A percentile compares a stretch with the other conserved stretches of the same genome.
phyloP scores from a whole-genome alignment of 2,113 vertebrate genomes.

The Clupea harengus region DNA sequence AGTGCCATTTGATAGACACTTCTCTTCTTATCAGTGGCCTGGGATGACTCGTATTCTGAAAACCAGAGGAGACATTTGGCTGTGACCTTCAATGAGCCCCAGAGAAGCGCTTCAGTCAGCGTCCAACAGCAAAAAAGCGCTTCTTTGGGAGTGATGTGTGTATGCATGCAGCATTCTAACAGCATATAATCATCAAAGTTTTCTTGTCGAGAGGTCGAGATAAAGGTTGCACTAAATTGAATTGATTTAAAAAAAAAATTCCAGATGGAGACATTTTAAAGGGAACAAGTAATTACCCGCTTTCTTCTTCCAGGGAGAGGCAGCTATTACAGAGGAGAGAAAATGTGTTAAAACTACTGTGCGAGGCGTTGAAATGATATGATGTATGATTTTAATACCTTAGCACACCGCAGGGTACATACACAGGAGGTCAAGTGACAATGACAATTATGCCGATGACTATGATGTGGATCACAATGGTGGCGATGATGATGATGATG shows the following conservation, averaged over 20 bases:
- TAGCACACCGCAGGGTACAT: conserved; percentile 59
- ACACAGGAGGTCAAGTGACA: conserved; percentile 39
- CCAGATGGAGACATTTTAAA: conserved; percentile 6
- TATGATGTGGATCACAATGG: conserved; percentile 50
- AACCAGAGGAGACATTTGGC: conserved; percentile 11
- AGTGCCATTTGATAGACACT: conserved; percentile 94
- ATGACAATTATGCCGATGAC: conserved; percentile 47
- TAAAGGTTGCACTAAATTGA: conserved; percentile 37
- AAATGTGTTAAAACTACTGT: not conserved
- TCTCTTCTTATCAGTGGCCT: conserved; percentile 86
- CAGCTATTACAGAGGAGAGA: conserved; percentile 56
- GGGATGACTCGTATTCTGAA: conserved; percentile 82
- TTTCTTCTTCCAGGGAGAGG: conserved; percentile 91
- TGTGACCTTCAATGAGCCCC: not conserved
- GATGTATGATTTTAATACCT: conserved; percentile 30
- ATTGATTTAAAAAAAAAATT: no score
- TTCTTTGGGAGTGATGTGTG: not conserved
- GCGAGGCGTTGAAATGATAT: not conserved
- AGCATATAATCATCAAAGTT: conserved; percentile 15
- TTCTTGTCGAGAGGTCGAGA: conserved; percentile 52
- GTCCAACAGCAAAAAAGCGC: not conserved
- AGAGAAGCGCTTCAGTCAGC: not conserved
- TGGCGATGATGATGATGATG: conserved; percentile 51
- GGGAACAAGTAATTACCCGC: conserved; percentile 75
- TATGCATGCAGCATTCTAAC: not conserved